A percentile compares a stretch with the other conserved stretches of the same genome.
phyloP scores from a whole-genome alignment of 2,113 vertebrate genomes.

The Ptyas mucosa region DNA sequence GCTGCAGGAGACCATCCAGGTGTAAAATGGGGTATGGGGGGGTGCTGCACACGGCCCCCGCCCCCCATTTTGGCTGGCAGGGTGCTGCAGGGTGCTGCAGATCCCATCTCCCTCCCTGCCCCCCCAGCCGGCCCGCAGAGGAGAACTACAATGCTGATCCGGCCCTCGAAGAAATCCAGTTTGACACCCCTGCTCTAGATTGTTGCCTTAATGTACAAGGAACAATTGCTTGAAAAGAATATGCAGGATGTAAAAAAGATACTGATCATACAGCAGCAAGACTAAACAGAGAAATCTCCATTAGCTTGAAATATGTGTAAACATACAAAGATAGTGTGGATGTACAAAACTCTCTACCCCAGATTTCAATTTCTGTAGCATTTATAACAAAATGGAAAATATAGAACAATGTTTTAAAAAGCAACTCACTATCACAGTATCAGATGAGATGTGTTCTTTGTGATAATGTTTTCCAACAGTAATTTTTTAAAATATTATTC shows the following conservation, averaged over 20 bases:
- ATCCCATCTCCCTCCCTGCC: too few species aligned
- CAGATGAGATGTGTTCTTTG: not conserved
- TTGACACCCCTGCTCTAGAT: not conserved
- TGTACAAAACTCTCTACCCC: not conserved
- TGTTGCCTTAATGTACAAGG: not conserved
- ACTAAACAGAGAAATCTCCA: conserved; percentile 29
- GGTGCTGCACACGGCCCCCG: too few species aligned
- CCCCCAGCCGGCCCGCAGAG: too few species aligned
- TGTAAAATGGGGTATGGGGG: too few species aligned
- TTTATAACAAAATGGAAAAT: not conserved
- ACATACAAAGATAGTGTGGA: too few species aligned
- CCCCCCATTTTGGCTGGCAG: too few species aligned
- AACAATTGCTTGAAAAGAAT: not conserved
- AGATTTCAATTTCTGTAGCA: not conserved
- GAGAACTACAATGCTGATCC: too few species aligned
- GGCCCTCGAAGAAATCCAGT: too few species aligned
- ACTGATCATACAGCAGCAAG: not conserved
- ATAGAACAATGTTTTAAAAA: not conserved
- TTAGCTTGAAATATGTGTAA: not conserved
- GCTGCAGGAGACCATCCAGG: too few species aligned
- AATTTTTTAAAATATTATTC: not conserved
- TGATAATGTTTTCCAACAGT: not conserved
- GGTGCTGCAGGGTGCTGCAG: too few species aligned
- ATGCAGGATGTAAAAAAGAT: not conserved
- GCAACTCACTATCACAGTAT: not conserved